Evolutionary conservation across 2,113 vertebrate genomes (phyloP), one percentile per base, ranked within the genome.

Genomic region (Cynoglossus semilaevis): DNA sequence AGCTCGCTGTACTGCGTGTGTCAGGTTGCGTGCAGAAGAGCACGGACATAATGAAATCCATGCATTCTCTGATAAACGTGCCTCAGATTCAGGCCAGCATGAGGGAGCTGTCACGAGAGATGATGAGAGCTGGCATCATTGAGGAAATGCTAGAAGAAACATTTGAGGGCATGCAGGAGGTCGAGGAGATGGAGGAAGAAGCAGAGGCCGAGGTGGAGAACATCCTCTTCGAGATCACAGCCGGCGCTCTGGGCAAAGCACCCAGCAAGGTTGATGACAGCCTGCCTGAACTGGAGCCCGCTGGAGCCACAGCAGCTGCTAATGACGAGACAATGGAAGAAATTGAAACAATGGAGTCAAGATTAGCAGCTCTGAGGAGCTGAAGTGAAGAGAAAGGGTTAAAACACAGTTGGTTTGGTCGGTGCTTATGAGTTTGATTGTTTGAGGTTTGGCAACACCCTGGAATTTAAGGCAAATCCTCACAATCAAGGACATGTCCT

Each of bases 111-210:
- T 97, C 95, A 63, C 98, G 96, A 74, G 97, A 99, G 86, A 99
- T 99, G 97, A 95, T 93, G 93, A 99, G 97, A 94, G 96, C 97
- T 66, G 97, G 97, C 5, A 97, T 99, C 58, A 99, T 99, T 85
- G 97, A 99, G 76, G 97, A 99, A 54, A 99, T 99, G 95, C 59
- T 99, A 60, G 96, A 99, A 71, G 97, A 99, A 62, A 96, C 95
- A 0, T 93, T 99, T 81, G 96, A 97, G 80, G 88, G 93, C 74
- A 92, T 99, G 94, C 96, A 98, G 1, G 97, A 99, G 59, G 94
- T 93, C 72, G 96, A 99, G 36, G 97, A 99, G 43, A 97, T 99
- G 96, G 96, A 99, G 70, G 97, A 99, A 76, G 94, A 82, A 74
- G 96, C 94, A 0, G 95, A 98, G 80, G 92, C 91, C 43, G 97